phyloP scores from a whole-genome alignment of 2,797 vertebrate genomes.

The Prionace glauca region DNA sequence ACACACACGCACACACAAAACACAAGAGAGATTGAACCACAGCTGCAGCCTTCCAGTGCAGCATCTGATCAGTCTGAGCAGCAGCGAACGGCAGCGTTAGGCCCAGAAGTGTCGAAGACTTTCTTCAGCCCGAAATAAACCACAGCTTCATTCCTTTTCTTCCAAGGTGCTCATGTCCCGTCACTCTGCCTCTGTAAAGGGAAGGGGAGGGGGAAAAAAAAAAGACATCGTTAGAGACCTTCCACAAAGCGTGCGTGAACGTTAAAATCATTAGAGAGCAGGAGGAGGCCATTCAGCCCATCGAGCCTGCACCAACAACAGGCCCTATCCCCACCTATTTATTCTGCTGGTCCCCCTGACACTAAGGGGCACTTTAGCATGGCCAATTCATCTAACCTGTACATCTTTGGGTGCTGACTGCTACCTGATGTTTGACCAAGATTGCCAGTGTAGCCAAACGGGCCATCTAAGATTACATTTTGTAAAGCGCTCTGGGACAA shows the following conservation, averaged over 20 bases:
- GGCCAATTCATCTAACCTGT: too few relatives aligned
- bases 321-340: too few relatives aligned
- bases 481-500: too few relatives aligned
- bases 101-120: background rate
- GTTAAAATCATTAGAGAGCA: too few relatives aligned
- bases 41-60: conserved; percentile 11
- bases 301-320: too few relatives aligned
- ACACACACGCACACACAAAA: conserved; percentile 19
- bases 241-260: background rate
- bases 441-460: too few relatives aligned
- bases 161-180: background rate
- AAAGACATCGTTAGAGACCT: background rate
- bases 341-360: too few relatives aligned
- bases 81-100: background rate
- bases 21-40: conserved; percentile 29
- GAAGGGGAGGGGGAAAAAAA: background rate
- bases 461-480: too few relatives aligned
- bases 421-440: background rate
- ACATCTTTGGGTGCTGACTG: too few relatives aligned
- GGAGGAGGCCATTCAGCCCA: too few relatives aligned
- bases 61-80: background rate
- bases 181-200: conserved; percentile 31
- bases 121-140: background rate
- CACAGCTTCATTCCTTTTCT: background rate
- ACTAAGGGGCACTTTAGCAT: too few relatives aligned